Conservation (phyloP, 2,888 invertebrate genomes). For the Tholera decimalis region DNA sequence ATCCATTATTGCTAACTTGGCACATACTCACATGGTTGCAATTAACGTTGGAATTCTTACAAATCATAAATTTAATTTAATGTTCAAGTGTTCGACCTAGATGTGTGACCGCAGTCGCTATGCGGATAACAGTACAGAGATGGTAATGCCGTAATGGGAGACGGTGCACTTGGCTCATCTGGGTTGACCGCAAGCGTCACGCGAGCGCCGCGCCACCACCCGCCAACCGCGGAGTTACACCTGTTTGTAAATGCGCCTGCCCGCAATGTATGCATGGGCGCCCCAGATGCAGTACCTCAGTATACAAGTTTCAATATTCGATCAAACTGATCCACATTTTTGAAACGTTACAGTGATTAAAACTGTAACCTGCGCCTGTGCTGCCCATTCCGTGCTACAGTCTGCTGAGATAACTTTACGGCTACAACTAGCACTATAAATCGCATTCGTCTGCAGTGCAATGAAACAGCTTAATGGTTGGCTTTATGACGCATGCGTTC, state of each 20-base stretch:
- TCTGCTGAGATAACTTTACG: constrained; percentile 42
- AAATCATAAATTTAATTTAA: constrained; percentile 85
- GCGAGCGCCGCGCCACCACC: constrained; percentile 49
- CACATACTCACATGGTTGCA: constrained; percentile 63
- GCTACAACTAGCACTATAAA: constrained; percentile 42
- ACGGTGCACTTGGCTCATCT: constrained; percentile 76
- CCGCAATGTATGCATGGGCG: constrained; percentile 57
- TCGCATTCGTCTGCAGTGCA: constrained; percentile 55
- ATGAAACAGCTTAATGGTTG: constrained; percentile 61
- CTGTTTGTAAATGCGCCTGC: constrained; percentile 61
- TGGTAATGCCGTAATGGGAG: constrained; percentile 72
- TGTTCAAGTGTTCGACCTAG: constrained; percentile 84
- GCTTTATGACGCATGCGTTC: constrained; percentile 67
- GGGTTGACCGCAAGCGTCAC: constrained; percentile 83
- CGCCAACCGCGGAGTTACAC: constrained; percentile 41
- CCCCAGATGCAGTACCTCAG: constrained; percentile 42
- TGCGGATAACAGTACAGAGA: constrained; percentile 86
- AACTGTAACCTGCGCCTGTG: constrained; percentile 38
- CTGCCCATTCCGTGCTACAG: constrained; percentile 9
- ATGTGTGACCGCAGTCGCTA: constrained; percentile 82
- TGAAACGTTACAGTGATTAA: constrained; percentile 38
- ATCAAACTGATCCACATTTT: constrained; percentile 40
- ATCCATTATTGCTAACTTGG: constrained; percentile 45
- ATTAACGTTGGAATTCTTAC: constrained; percentile 81
- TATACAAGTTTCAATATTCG: constrained; percentile 35